Base-by-base conservation (phyloP, 2,797 vertebrate genomes). In the Sebastes vulpes region DNA sequence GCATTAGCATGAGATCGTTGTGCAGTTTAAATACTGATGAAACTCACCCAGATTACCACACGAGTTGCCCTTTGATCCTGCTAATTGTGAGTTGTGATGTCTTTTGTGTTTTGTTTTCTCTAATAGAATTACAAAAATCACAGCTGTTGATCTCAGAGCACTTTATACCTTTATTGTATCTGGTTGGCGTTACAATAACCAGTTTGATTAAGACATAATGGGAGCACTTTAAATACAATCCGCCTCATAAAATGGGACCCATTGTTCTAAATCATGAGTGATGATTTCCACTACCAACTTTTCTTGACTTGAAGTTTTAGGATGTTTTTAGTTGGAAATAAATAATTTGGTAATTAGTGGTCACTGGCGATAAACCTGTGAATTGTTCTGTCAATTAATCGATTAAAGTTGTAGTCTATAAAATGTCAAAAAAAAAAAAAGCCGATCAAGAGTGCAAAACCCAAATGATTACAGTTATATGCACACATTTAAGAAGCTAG, bases 1-100 rank as follows among this genome's bases (percentile, higher is more conserved):
- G 26, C 46, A 82, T 85, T 66, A 77, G 65, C 35, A 54, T 74
- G 68, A 74, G 63, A 72, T 65, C 42, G 29, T 75, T 69, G 25
- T n/a, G 52, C 52, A 52, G 65, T 70, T 67, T 25, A 65, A 75
- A 71, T 66, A 54, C 76, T 77, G 28, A 28, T 52, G 59, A 46
- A 61, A 63, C 23, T 16, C 28, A 72, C 74, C 61, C 42, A 73
- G 66, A 85, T 71, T 65, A 59, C 6, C 48, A 32, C 48, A 31
- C 32, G 63, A 46, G 11, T 29, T 61, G 29, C 38, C 28, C 65
- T 84, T 69, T 71, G 61, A 75, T 54, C 32, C 32, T 6, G 5
- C 4, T 31, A 14, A 32, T 5, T 10, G 7, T 8, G 29, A 56
- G 20, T 28, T 48, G 26, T 7, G 31, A 21, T 10, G 54, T n/a